Evolutionary conservation across 2,888 invertebrate genomes (phyloP).

Genomic region (Phymatocera aterrima): DNA sequence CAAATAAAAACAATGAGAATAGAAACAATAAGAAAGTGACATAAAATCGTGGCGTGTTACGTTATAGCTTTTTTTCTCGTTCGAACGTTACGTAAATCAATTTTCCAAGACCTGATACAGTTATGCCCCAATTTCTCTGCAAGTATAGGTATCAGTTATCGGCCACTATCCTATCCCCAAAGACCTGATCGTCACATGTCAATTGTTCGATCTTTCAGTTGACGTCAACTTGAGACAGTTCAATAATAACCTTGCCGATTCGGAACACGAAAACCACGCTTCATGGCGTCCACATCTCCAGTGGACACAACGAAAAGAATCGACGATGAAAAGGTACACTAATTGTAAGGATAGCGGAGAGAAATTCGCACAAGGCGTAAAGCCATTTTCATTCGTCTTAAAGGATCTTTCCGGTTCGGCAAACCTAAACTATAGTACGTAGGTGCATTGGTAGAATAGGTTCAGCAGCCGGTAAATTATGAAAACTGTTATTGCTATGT

Average conservation of each 20-base stretch:
- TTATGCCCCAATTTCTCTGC: not conserved
- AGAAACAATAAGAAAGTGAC: not conserved
- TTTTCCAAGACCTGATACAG: not conserved
- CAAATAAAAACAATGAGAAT: not conserved
- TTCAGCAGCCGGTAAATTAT: no score
- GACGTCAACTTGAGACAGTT: slow-evolving; percentile 51
- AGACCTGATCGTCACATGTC: slow-evolving; percentile 2
- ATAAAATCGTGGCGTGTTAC: not conserved
- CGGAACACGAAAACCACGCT: slow-evolving; percentile 49
- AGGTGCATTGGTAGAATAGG: no score
- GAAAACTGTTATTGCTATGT: no score
- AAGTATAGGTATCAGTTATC: not conserved
- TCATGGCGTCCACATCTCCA: slow-evolving; percentile 52
- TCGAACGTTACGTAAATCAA: slow-evolving; percentile 1
- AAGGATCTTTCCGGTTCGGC: no score
- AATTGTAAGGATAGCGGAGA: no score
- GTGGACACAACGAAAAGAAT: slow-evolving; percentile 51
- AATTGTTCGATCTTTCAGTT: slow-evolving; percentile 45
- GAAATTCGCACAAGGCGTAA: no score
- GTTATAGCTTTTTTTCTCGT: not conserved
- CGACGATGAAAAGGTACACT: slow-evolving; percentile 30
- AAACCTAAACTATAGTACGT: no score
- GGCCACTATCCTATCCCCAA: not conserved
- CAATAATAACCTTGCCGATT: slow-evolving; percentile 49
- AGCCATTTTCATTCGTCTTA: no score